Base-by-base conservation (phyloP, 2,797 vertebrate species). In the Siniperca undulata region DNA sequence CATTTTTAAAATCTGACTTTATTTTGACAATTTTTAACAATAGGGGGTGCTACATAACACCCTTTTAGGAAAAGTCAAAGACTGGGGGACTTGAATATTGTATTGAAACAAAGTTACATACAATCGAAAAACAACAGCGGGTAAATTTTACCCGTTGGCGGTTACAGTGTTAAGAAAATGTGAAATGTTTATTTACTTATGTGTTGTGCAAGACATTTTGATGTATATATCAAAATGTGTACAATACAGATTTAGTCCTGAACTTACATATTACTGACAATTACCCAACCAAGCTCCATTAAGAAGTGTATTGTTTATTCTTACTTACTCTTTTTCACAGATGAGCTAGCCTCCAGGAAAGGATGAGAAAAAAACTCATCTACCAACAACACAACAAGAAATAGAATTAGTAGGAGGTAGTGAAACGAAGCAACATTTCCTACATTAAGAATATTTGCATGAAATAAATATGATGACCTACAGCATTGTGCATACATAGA, bases 291-390 rank as follows among this genome's bases (percentile, higher is more conserved):
- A n/a, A 34, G n/a, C 38, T 79, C 8, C 20, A 16, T 30, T 12
- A 36, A 27, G 1, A 80, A n/a, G 17, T 19, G 0, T 12, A 38
- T 24, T 30, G 36, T 52, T 70, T 48, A 40, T 70, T 86, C 7
- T 27, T 48, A 89, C 98, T 97, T 93, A 99, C 98, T 97, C 94
- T 99, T 99, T 93, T 98, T 99, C 95, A 99, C 93, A 19, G 97
- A 97, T 60, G 97, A 96, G 89, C 97, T 98, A 62, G 97, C 95
- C 77, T 99, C 98, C 24, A 99, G 94, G 94, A 99, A 99, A 0
- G 97, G 96, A 89, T 99, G 98, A 90, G 91, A 95, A 91, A 99
- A 99, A 92, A 99, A 99, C 82, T 99, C 97, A 89, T 98, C 99
- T 99, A 85, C 2, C 66, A 77, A 11, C 61, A 69, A 27, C 40